Conservation (phyloP, 2,888 invertebrate genomes). For the Dascillus cervinus region DNA sequence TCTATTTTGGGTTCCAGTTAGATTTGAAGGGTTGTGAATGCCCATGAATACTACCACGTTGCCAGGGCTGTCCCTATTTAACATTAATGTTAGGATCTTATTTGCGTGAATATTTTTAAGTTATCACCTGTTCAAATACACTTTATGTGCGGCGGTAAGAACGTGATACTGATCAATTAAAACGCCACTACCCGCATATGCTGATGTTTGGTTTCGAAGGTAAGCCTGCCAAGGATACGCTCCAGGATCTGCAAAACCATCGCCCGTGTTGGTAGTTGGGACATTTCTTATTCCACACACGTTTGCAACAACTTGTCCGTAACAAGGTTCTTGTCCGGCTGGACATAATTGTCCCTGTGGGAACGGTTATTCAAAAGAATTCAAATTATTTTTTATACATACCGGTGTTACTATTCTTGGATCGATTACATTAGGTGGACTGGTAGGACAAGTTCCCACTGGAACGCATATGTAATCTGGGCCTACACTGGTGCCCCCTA, state of each 20-base stretch:
- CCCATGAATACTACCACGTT: slow-evolving; percentile 22
- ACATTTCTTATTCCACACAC: slow-evolving; percentile 44
- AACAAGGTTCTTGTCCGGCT: slow-evolving; percentile 29
- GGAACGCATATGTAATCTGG: slow-evolving; percentile 27
- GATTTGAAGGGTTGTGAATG: slow-evolving; percentile 17
- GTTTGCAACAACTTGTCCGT: slow-evolving; percentile 20
- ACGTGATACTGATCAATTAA: slow-evolving; percentile 60
- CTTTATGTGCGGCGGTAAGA: slow-evolving; percentile 66
- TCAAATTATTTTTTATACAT: slow-evolving; percentile 6
- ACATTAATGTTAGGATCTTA: not conserved
- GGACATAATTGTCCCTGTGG: slow-evolving; percentile 24
- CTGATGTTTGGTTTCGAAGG: slow-evolving; percentile 28
- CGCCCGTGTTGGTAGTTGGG: slow-evolving; percentile 33
- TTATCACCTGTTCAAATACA: slow-evolving; percentile 51
- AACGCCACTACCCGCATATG: slow-evolving; percentile 65
- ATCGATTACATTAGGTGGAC: slow-evolving; percentile 27
- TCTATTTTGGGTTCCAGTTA: slow-evolving; percentile 16
- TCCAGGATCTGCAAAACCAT: slow-evolving; percentile 57
- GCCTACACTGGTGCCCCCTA: slow-evolving; percentile 2
- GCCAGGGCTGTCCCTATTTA: too few species aligned
- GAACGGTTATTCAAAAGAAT: not conserved
- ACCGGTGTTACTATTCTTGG: slow-evolving; percentile 31
- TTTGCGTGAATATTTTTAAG: not conserved
- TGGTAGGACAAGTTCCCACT: slow-evolving; percentile 25
- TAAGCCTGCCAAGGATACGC: slow-evolving; percentile 68